Evolutionary conservation across 2,797 vertebrate genomes (phyloP).

Genomic region (Selene dorsalis): DNA sequence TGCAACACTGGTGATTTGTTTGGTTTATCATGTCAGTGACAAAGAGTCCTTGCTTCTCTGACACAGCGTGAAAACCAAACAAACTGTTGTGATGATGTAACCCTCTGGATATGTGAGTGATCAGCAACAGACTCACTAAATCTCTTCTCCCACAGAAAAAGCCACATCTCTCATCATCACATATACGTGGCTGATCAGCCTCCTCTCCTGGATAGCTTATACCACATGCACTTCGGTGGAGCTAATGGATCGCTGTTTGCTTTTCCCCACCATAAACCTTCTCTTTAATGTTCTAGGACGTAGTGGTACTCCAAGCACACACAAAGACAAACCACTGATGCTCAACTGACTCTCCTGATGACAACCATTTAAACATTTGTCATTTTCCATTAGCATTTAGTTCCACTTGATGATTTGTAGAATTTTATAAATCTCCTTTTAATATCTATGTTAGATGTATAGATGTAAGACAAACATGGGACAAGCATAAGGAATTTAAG

Average conservation of each 20-base stretch:
- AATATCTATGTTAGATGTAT: not conserved
- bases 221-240: conserved; percentile 27
- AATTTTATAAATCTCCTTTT: not conserved
- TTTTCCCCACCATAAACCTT: conserved; percentile 69
- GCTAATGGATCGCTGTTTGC: conserved; percentile 74
- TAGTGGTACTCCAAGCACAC: not conserved
- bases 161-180: conserved; percentile 17
- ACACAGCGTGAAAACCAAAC: conserved; percentile 19
- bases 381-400: too few species aligned
- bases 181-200: conserved; percentile 4
- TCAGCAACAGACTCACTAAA: not conserved
- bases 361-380: not conserved
- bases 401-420: not conserved
- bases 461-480: not conserved
- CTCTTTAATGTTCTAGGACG: conserved; percentile 30
- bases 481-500: not conserved
- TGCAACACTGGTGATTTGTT: conserved; percentile 33
- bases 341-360: not conserved
- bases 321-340: conserved; percentile 16
- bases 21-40: conserved; percentile 16
- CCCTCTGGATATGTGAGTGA: not conserved
- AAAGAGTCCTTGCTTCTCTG: conserved; percentile 33
- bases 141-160: conserved; percentile 17
- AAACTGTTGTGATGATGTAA: conserved; percentile 8
- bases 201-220: conserved; percentile 16